These are phyloP conservation scores for Motacilla alba DNA, from an alignment of 2,113 vertebrate genomes.

Conservation along the genomic window DNA sequence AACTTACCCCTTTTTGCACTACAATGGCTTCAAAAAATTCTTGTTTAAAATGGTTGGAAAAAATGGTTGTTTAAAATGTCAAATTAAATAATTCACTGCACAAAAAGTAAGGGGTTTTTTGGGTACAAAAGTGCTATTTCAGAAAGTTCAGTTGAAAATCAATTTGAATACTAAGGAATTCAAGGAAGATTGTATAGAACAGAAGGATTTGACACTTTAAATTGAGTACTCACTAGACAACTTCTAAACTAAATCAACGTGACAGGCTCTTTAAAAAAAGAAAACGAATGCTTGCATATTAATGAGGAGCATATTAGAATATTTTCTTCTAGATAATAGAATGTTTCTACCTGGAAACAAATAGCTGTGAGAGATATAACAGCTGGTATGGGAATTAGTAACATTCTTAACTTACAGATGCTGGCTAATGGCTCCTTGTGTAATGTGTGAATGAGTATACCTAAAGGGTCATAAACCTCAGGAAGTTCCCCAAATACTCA, in stretches of 20 bases:
- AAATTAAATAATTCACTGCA: neutral
- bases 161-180: neutral
- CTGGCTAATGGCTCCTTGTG: neutral
- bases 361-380: neutral
- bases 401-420: neutral
- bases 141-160: neutral
- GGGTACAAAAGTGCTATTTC: neutral
- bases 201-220: neutral
- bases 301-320: neutral
- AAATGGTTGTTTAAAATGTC: neutral
- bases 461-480: neutral
- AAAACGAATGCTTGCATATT: neutral
- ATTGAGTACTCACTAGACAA: neutral
- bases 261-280: neutral
- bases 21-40: neutral
- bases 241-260: neutral
- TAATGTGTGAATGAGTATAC: neutral
- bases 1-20: neutral
- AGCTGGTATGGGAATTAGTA: neutral
- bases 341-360: neutral
- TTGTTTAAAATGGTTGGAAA: neutral
- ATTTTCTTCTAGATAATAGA: neutral
- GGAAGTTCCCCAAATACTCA: neutral
- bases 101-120: neutral
- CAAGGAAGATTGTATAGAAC: neutral